Evolutionary conservation across 1,140 invertebrate genomes (phyloP).

Genomic region (Rhynchophorus ferrugineus): DNA sequence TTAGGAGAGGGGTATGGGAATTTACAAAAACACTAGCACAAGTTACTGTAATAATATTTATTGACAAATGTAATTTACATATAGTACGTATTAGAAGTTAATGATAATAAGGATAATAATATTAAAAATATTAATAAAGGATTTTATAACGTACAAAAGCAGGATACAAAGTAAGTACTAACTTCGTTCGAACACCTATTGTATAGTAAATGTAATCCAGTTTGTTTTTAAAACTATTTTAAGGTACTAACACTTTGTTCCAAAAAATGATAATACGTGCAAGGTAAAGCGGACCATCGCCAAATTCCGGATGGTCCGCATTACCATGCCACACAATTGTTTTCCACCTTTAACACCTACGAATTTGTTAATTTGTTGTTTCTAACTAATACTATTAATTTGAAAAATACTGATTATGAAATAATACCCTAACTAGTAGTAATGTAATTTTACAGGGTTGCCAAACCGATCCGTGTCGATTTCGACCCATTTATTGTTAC

Average conservation of each 20-base stretch:
- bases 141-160: constrained; percentile 23
- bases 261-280: no score
- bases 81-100: constrained; percentile 4
- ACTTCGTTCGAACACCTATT: constrained; percentile 8
- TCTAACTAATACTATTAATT: constrained; percentile 21
- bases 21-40: no score
- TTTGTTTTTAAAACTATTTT: neutral
- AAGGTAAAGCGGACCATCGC: no score
- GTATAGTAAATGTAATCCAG: neutral
- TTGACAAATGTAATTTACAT: constrained; percentile 18
- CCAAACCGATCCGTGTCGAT: neutral
- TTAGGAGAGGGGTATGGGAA: no score
- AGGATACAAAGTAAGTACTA: constrained; percentile 22
- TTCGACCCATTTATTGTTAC: constrained; percentile 12
- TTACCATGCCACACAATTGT: no score
- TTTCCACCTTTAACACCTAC: no score
- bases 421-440: constrained; percentile 16
- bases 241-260: neutral
- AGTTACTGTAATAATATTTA: constrained; percentile 19
- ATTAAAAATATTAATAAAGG: constrained; percentile 13
- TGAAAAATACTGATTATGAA: constrained; percentile 23
- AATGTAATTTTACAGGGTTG: constrained; percentile 1
- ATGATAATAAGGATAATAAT: constrained; percentile 13
- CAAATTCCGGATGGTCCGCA: no score
- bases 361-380: constrained; percentile 17